Evolutionary conservation across 1,140 invertebrate genomes (phyloP).

Genomic region (Monomorium pharaonis): DNA sequence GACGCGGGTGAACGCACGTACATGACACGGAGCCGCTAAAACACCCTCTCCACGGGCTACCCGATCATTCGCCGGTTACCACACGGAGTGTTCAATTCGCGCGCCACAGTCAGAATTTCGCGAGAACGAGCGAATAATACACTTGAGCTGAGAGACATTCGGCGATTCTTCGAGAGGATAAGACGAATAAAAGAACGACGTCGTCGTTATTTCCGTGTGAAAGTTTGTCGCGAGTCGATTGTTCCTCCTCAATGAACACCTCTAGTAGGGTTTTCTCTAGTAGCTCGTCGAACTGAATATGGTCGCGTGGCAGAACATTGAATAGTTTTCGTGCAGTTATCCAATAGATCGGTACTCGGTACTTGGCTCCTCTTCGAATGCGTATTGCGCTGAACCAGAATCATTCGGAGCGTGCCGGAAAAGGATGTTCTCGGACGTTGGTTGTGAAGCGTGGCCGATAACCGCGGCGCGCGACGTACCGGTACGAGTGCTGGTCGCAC

Average conservation of each 20-base stretch:
- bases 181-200: neutral
- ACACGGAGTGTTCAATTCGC: neutral
- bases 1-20: constrained; percentile 55
- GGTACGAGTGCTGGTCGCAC: constrained; percentile 67
- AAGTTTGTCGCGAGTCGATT: neutral
- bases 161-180: neutral
- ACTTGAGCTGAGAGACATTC: neutral
- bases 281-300: neutral
- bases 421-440: constrained; percentile 29
- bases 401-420: constrained; percentile 15
- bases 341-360: neutral
- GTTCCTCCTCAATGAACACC: neutral
- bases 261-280: too few species aligned
- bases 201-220: neutral
- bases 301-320: neutral
- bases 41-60: constrained; percentile 9
- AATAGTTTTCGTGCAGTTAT: neutral
- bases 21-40: constrained; percentile 72
- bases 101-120: neutral
- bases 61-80: constrained; percentile 10
- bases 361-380: neutral
- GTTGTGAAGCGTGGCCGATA: constrained; percentile 52
- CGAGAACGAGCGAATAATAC: neutral
- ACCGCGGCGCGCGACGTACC: constrained; percentile 61
- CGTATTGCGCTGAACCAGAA: constrained; percentile 14